Percentiles rank a stretch among this genome's conserved stretches.
Conservation (phyloP, 2,797 vertebrate genomes). For the Hydrocynus forskahlii region DNA sequence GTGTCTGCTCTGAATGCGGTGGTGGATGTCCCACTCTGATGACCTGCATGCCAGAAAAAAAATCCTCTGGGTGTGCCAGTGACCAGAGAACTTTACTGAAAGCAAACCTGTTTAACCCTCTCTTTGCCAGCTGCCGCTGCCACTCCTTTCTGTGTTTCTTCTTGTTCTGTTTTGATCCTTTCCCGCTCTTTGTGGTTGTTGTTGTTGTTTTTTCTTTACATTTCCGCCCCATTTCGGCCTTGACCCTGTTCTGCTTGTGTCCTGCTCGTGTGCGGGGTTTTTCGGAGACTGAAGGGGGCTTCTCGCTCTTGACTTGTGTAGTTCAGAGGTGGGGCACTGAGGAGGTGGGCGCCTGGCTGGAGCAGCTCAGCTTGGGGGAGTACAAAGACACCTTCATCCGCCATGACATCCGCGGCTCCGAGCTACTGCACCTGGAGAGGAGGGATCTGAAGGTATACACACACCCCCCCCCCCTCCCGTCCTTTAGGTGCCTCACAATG, state of each 20-base stretch:
- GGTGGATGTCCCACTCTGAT: slow-evolving; percentile 58
- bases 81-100: slow-evolving; percentile 48
- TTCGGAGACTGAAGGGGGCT: slow-evolving; percentile 87
- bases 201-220: slow-evolving; percentile 68
- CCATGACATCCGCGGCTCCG: slow-evolving; percentile 98
- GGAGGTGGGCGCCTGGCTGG: slow-evolving; percentile 99
- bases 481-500: slow-evolving; percentile 77
- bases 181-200: slow-evolving; percentile 57
- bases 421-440: slow-evolving; percentile 99
- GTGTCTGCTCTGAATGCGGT: slow-evolving; percentile 53
- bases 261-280: slow-evolving; percentile 84
- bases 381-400: slow-evolving; percentile 98
- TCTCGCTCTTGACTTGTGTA: slow-evolving; percentile 94
- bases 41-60: slow-evolving; percentile 57
- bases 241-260: slow-evolving; percentile 82
- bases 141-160: slow-evolving; percentile 75
- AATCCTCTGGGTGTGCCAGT: slow-evolving; percentile 51
- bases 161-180: slow-evolving; percentile 68
- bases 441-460: slow-evolving; percentile 96
- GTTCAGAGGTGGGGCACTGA: slow-evolving; percentile 99
- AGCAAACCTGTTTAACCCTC: slow-evolving; percentile 70
- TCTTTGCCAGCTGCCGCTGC: slow-evolving; percentile 81
- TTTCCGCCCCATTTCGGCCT: slow-evolving; percentile 73
- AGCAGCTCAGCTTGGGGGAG: slow-evolving; percentile 98
- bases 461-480: slow-evolving; percentile 69